phyloP scores from a whole-genome alignment of 2,113 vertebrate species.

The Tetrax tetrax region DNA sequence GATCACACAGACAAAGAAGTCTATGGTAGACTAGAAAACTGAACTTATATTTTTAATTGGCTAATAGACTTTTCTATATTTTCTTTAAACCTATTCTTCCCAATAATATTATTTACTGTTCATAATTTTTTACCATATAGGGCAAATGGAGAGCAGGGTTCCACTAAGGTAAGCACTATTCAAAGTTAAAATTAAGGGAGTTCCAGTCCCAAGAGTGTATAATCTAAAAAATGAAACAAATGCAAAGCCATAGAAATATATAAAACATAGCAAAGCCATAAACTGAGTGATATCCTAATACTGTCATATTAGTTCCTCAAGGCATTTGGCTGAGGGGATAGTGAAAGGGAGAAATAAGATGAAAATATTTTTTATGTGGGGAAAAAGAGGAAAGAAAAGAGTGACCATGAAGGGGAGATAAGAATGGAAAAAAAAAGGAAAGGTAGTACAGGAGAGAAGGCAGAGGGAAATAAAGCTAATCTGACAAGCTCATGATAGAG shows the following conservation, averaged over 20 bases:
- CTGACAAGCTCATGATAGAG: not conserved
- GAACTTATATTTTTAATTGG: not conserved
- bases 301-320: not conserved
- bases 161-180: not conserved
- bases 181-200: not conserved
- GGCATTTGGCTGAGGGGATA: not conserved
- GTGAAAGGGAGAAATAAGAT: not conserved
- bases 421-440: not conserved
- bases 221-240: not conserved
- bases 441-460: not conserved
- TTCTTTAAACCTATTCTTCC: not conserved
- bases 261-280: not conserved
- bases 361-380: not conserved
- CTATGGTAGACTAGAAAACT: not conserved
- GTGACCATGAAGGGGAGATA: not conserved
- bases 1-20: not conserved
- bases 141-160: not conserved
- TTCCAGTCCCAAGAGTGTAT: accelerated
- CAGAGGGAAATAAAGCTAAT: not conserved
- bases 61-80: not conserved
- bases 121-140: not conserved
- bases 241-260: not conserved
- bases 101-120: not conserved
- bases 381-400: not conserved
- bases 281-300: not conserved